A percentile compares a stretch with the other conserved stretches of the same genome.
Evolutionary conservation across 1,140 invertebrate species (phyloP).

Genomic region (Apis florea): DNA sequence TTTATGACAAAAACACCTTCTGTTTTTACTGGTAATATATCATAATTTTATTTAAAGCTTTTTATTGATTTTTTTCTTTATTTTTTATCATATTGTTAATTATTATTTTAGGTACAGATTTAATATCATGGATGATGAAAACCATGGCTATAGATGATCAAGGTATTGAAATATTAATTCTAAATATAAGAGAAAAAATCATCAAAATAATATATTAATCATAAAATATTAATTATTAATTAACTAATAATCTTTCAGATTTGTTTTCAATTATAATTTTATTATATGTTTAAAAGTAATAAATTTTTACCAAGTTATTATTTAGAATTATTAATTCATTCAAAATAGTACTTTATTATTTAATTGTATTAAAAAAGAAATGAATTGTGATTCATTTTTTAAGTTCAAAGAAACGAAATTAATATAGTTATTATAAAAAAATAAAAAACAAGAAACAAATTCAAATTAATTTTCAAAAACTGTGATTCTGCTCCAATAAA

Average conservation of each 20-base stretch:
- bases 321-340: not conserved
- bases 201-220: not conserved
- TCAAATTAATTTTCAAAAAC: too few relatives aligned
- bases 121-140: constrained; percentile 96
- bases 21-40: constrained; percentile 89
- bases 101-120: constrained; percentile 86
- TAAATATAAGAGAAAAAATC: not conserved
- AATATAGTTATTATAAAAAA: too few relatives aligned
- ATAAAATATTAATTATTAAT: not conserved
- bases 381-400: too few relatives aligned
- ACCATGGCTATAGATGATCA: constrained; percentile 96
- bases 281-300: not conserved
- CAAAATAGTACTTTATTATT: not conserved
- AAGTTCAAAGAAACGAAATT: too few relatives aligned
- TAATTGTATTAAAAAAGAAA: too few relatives aligned
- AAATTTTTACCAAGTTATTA: not conserved
- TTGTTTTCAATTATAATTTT: not conserved
- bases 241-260: not conserved
- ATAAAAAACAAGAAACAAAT: too few relatives aligned
- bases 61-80: not conserved
- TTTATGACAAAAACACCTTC: constrained; percentile 99
- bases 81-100: not conserved
- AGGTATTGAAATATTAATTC: constrained; percentile 75
- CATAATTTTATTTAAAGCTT: not conserved
- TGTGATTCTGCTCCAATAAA: too few relatives aligned